These are phyloP conservation scores for Zaprionus obscuricornis DNA, from an alignment of 2,888 invertebrate genomes.

Conservation along the genomic window DNA sequence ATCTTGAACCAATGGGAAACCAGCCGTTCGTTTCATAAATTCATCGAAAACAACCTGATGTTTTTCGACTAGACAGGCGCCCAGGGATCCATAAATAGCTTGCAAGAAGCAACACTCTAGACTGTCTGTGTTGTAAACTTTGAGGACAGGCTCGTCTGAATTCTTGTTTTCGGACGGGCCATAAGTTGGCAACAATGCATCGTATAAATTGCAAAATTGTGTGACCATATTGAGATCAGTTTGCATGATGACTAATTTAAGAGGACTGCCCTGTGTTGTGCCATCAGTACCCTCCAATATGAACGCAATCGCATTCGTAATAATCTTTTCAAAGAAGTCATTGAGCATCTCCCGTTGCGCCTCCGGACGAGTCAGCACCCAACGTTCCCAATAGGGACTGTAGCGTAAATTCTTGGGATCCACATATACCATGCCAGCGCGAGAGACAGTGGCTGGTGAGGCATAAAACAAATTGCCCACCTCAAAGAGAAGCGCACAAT, in stretches of 20 bases:
- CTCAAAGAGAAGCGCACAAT: slow-evolving; percentile 94
- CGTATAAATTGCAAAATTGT: slow-evolving; percentile 92
- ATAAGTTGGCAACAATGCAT: slow-evolving; percentile 86
- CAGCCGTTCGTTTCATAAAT: slow-evolving; percentile 87
- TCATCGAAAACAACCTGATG: slow-evolving; percentile 90
- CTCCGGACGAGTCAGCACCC: slow-evolving; percentile 86
- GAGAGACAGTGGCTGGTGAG: slow-evolving; percentile 95
- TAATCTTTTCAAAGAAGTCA: slow-evolving; percentile 90
- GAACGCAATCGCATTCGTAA: slow-evolving; percentile 89
- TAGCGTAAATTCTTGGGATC: slow-evolving; percentile 96
- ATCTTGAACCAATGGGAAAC: slow-evolving; percentile 89
- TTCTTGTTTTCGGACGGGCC: slow-evolving; percentile 82
- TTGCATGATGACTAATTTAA: slow-evolving; percentile 92
- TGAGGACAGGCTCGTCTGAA: slow-evolving; percentile 83
- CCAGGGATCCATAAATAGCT: slow-evolving; percentile 92
- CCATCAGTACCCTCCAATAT: slow-evolving; percentile 89
- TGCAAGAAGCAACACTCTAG: slow-evolving; percentile 89
- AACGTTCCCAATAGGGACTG: slow-evolving; percentile 93
- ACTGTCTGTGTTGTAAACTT: slow-evolving; percentile 85
- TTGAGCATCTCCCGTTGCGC: slow-evolving; percentile 83
- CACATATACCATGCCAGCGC: slow-evolving; percentile 97
- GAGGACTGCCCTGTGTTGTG: slow-evolving; percentile 88
- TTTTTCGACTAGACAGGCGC: slow-evolving; percentile 89
- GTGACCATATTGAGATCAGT: slow-evolving; percentile 94
- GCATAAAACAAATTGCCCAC: slow-evolving; percentile 95